Conservation (phyloP, 1,140 invertebrate species). For the Lucilia sericata region DNA sequence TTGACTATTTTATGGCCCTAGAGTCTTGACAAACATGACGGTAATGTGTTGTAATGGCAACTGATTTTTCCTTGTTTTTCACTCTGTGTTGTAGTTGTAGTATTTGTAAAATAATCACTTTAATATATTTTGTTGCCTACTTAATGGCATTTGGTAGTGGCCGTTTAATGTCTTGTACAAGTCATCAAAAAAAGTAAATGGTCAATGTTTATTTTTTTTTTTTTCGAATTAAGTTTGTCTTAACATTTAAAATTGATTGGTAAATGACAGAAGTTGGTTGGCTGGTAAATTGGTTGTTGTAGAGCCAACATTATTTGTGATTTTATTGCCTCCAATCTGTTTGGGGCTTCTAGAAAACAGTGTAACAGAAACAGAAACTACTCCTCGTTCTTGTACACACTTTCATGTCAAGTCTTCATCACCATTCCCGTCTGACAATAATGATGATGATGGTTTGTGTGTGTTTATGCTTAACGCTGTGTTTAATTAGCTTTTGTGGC, state of each 20-base stretch:
- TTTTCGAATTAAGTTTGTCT: not conserved
- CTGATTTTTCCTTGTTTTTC: not conserved
- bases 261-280: not conserved
- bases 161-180: slow-evolving; percentile 20
- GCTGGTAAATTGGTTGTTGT: not conserved
- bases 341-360: not conserved
- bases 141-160: slow-evolving; percentile 10
- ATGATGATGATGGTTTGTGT: not conserved
- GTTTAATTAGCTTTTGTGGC: slow-evolving; percentile 26
- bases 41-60: slow-evolving; percentile 23
- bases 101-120: not conserved
- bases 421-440: not conserved
- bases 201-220: not conserved
- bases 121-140: slow-evolving; percentile 9
- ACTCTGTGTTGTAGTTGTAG: not conserved
- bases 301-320: not conserved
- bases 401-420: slow-evolving; percentile 21
- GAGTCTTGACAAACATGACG: slow-evolving; percentile 16
- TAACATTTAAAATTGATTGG: slow-evolving; percentile 20
- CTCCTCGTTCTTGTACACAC: not conserved
- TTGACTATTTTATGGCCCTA: not conserved
- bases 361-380: not conserved
- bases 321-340: slow-evolving; percentile 4
- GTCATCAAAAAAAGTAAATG: slow-evolving; percentile 8
- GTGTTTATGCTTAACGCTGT: slow-evolving; percentile 2